A percentile compares a stretch with the other conserved stretches of the same genome.
Conservation (phyloP, 2,113 vertebrate species). For the Alaudala cheleensis region DNA sequence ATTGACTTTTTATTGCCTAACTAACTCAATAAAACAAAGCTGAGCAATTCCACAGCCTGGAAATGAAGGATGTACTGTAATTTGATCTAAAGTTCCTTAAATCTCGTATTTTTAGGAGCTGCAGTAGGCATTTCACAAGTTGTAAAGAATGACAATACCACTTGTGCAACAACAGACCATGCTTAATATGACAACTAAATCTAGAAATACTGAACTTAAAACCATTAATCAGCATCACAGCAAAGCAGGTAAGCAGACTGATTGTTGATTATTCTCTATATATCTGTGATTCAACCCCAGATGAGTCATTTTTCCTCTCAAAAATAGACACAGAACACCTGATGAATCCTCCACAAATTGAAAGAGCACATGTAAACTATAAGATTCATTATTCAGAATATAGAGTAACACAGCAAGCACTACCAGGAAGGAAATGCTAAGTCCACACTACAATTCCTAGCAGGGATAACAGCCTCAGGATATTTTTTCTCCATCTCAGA, state of each 20-base stretch:
- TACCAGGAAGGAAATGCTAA: not conserved
- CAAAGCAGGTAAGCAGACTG: not conserved
- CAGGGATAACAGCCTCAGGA: not conserved
- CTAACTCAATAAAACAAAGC: not conserved
- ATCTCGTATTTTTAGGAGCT: not conserved
- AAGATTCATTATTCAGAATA: not conserved
- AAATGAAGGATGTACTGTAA: not conserved
- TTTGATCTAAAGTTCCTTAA: not conserved
- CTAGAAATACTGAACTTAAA: not conserved
- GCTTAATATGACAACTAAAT: not conserved
- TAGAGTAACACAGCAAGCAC: not conserved
- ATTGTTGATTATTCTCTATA: not conserved
- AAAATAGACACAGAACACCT: not conserved
- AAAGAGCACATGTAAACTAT: not conserved
- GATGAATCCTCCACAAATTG: not conserved
- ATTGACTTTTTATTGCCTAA: not conserved
- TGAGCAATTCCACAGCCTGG: not conserved
- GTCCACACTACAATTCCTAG: not conserved
- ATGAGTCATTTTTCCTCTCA: not conserved
- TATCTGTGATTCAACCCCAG: not conserved
- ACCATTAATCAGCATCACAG: not conserved
- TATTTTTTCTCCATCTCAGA: not conserved
- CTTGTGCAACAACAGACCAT: not conserved
- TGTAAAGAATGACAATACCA: not conserved
- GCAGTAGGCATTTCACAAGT: not conserved